Conservation (phyloP, 2,888 invertebrate species). For the Leucoptera coffeella region DNA sequence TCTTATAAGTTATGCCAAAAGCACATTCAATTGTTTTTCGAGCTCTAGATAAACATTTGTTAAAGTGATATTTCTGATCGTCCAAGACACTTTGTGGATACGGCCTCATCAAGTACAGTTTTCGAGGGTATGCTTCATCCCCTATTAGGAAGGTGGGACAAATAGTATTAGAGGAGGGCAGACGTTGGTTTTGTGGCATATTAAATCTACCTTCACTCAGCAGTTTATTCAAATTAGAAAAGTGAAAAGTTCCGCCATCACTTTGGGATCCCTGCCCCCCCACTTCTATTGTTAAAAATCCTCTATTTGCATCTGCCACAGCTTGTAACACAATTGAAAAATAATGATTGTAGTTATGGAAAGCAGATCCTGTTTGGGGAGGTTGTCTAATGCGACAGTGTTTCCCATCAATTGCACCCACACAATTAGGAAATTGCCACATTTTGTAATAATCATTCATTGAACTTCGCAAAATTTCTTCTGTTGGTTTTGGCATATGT, state of each 20-base stretch:
- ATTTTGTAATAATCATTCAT: not conserved
- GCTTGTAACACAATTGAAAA: conserved; percentile 1
- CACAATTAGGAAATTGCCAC: conserved; percentile 2
- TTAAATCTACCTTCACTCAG: conserved; percentile 1
- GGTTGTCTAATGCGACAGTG: conserved; percentile 1
- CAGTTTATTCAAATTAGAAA: conserved; percentile 1
- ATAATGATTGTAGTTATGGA: conserved; percentile 1
- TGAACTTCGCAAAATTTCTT: not conserved
- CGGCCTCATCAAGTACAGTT: conserved; percentile 8
- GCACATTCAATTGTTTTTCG: conserved; percentile 7
- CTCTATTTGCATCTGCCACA: conserved; percentile 1
- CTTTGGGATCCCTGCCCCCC: conserved; percentile 1
- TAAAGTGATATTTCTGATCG: conserved; percentile 6
- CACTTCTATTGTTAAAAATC: not conserved
- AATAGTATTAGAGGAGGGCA: conserved; percentile 6
- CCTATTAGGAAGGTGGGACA: conserved; percentile 5
- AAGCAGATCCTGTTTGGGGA: not conserved
- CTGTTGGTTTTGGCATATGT: conserved; percentile 2
- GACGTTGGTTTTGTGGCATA: conserved; percentile 2
- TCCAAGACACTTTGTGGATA: conserved; percentile 5
- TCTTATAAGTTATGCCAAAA: conserved; percentile 7
- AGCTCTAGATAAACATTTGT: conserved; percentile 8
- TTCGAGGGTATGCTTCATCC: conserved; percentile 9
- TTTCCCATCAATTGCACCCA: conserved; percentile 1
- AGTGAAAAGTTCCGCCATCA: conserved; percentile 1